Conservation (phyloP, 2,113 vertebrate species). For the Anolis carolinensis region DNA sequence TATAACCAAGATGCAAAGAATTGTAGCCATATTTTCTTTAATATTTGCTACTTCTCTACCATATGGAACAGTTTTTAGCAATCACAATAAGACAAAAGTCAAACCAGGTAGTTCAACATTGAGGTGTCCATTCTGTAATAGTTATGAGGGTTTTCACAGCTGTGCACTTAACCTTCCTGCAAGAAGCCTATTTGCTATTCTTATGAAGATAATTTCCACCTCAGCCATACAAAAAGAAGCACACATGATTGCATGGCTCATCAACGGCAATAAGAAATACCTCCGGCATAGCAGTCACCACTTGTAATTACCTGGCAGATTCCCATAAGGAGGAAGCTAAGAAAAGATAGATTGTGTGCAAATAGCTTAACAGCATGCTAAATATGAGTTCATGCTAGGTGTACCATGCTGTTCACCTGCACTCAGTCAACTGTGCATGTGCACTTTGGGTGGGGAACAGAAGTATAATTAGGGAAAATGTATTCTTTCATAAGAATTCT, state of each 20-base stretch:
- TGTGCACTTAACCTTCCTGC: background rate
- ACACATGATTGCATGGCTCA: background rate
- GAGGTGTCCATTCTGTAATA: background rate
- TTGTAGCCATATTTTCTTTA: background rate
- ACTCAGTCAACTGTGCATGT: too few species aligned
- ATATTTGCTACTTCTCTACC: background rate
- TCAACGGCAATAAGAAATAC: background rate
- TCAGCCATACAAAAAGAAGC: background rate
- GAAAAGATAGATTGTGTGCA: background rate
- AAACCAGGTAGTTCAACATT: background rate
- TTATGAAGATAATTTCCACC: background rate
- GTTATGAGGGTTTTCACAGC: background rate
- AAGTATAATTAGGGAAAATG: too few species aligned
- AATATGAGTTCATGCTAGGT: background rate
- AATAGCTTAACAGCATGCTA: background rate
- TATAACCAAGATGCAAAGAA: background rate
- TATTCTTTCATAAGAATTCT: too few species aligned
- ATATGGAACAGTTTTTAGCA: background rate
- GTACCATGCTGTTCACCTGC: background rate
- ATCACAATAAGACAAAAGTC: background rate
- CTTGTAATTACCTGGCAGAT: background rate
- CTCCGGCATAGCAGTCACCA: background rate
- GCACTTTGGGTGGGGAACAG: background rate
- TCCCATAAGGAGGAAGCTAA: background rate
- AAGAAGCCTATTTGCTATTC: background rate